A percentile compares a stretch with the other conserved stretches of the same genome.
phyloP scores from a whole-genome alignment of 2,113 vertebrate species.

The Rhizomys pruinosus region DNA sequence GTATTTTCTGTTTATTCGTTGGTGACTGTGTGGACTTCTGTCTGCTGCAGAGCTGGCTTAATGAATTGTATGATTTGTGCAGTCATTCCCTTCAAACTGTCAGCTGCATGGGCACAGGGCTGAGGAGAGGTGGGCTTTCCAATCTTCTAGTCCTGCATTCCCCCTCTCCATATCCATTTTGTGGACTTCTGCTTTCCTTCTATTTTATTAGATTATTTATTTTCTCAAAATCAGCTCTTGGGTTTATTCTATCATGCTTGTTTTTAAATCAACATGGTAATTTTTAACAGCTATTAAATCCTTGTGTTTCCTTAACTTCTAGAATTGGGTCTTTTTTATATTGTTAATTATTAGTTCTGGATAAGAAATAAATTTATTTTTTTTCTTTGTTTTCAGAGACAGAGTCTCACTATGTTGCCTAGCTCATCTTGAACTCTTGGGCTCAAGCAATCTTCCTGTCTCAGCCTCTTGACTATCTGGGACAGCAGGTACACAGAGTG shows the following conservation, averaged over 20 bases:
- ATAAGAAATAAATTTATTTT: constrained; percentile 11
- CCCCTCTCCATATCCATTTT: neutral
- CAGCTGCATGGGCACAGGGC: neutral
- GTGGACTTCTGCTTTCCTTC: neutral
- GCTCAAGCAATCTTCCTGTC: neutral
- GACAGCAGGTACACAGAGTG: neutral
- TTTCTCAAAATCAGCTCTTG: constrained; percentile 49
- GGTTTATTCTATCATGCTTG: constrained; percentile 18
- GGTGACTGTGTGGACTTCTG: neutral
- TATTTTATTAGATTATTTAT: constrained; percentile 47
- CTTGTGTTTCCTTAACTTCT: constrained; percentile 20
- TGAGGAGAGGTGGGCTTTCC: neutral
- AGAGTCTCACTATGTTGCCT: neutral
- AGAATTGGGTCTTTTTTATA: constrained; percentile 30
- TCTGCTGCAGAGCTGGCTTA: neutral
- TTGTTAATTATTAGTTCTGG: neutral
- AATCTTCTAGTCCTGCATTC: neutral
- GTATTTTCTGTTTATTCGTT: constrained; percentile 1
- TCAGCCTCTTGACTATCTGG: neutral
- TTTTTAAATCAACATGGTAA: constrained; percentile 48
- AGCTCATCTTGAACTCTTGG: neutral
- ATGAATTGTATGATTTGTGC: neutral
- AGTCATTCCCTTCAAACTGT: constrained; percentile 17
- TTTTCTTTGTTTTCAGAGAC: neutral
- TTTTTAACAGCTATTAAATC: constrained; percentile 14